These are phyloP conservation scores for Telmatochromis brachygnathus DNA, from an alignment of 2,113 vertebrate genomes.

Conservation along the genomic window DNA sequence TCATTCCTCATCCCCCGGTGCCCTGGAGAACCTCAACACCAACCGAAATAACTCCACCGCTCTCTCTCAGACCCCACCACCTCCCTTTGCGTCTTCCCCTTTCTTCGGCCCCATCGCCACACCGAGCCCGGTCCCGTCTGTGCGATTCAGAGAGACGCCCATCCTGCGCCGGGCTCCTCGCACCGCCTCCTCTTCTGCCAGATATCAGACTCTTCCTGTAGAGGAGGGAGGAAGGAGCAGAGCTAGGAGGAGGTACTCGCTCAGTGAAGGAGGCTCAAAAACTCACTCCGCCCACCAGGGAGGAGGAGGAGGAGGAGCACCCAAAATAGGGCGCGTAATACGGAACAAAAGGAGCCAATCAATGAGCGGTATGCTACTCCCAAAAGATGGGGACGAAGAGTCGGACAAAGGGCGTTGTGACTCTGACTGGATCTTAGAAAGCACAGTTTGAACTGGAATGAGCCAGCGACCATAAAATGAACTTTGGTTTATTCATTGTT, in stretches of 20 bases:
- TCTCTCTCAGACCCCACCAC: constrained; percentile 68
- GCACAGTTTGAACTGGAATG: constrained; percentile 78
- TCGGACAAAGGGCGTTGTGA: constrained; percentile 76
- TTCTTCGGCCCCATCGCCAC: constrained; percentile 8
- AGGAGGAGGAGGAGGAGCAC: constrained; percentile 47
- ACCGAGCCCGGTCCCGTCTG: constrained; percentile 19
- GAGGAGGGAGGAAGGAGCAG: constrained; percentile 65
- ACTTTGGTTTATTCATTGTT: constrained; percentile 20
- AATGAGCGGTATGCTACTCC: constrained; percentile 83
- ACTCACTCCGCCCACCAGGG: constrained; percentile 37
- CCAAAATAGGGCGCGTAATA: constrained; percentile 60
- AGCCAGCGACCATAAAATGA: constrained; percentile 5
- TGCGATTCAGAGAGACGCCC: constrained; percentile 55
- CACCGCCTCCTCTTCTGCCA: constrained; percentile 7
- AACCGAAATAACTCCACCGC: constrained; percentile 96
- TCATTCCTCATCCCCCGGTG: background rate
- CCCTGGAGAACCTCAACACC: constrained; percentile 83
- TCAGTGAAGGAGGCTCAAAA: constrained; percentile 75
- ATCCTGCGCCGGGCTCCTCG: constrained; percentile 51
- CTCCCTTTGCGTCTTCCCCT: background rate
- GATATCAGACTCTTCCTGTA: constrained; percentile 70
- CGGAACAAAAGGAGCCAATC: constrained; percentile 86
- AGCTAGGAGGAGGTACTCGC: constrained; percentile 81
- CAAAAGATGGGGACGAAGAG: constrained; percentile 57
- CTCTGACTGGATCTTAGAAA: constrained; percentile 92